Evolutionary conservation across 2,888 invertebrate genomes (phyloP), one percentile per base, ranked within the genome.

Genomic region (Tortrix viridana): DNA sequence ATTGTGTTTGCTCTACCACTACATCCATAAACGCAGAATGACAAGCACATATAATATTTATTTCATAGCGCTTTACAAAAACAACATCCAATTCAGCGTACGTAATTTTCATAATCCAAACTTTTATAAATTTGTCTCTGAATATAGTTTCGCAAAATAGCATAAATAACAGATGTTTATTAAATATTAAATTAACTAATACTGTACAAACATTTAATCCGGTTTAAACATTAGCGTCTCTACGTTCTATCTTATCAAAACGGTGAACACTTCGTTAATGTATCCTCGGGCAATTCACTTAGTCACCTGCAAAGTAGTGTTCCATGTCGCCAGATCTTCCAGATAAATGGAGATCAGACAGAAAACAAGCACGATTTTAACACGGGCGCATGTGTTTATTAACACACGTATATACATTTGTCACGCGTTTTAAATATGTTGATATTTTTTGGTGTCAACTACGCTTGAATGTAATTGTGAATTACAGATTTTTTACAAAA

Each of bases 261-360:
- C 22, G 26, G 44, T 50, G 49, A 50, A 41, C 66, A 52, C 62
- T 67, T 71, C 65, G 68, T 58, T 74, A 77, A 76, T 74, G 67
- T 72, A 66, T 74, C 81, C 75, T 79, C 54, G 67, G 77, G 80
- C 78, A 70, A 71, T 77, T 75, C 70, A 73, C 75, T 76, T 76
- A 75, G 73, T 77, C 74, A 84, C 81, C 75, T 79, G 77, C 68
- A 69, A 79, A 85, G 84, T 84, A 82, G 76, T 74, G 71, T 83
- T 84, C 69, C 84, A 56, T 85, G 83, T 84, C 66, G 68, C 69
- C 64, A 71, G 71, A 76, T 76, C 68, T 75, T 70, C 66, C 72
- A 76, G 74, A 81, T 83, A 82, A 80, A 82, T 77, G 72, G 73
- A 80, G 76, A 79, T 84, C 76, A 80, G 72, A 72, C 65, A 71